Evolutionary conservation across 1,140 invertebrate species (phyloP), one percentile per base, ranked within the genome.

Genomic region (Nasonia giraulti): DNA sequence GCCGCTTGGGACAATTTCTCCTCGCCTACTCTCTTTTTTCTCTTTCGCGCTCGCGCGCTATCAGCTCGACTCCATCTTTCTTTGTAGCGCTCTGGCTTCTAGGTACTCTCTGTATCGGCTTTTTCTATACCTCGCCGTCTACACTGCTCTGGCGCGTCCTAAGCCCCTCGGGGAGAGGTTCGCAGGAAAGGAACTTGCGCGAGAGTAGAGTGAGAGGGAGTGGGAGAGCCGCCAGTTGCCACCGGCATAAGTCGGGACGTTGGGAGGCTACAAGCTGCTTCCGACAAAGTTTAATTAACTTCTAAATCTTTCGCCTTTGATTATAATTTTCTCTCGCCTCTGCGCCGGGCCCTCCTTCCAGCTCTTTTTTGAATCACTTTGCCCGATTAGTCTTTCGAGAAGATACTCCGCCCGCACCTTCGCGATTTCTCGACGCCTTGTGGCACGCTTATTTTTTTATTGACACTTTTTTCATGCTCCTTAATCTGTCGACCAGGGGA

Each of bases 221-320:
- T 8, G 62, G 2, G n/a, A 68, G 66, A 27, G 37, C 37, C 20
- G 37, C 37, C 20, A 37, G 55, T 17, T 62, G 55, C 77, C 14
- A 33, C 10, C 23, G 68, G 77, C 47, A 66, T 79, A 20, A 79
- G 11, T 62, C 62, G 78, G 40, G 66, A 12, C 78, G 40, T 66
- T 4, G 17, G 27, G 17, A n/a, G 55, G 55, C 17, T n/a, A 8
- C 79, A 80, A 80, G 79, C 79, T 81, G 80, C 80, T 81, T 81
- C 80, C 68, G 62, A 44, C 68, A 55, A 82, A 82, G 80, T 83
- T 83, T 83, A 83, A 83, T 83, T 83, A 83, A 83, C 82, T 83
- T 83, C 82, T 83, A 83, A 83, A 83, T 77, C 82, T 83, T 83
- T 69, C 55, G 82, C 82, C 75, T 83, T 83, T 83, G 82, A 83